Evolutionary conservation across 1,140 invertebrate genomes (phyloP).

Genomic region (Zaprionus nigranus): DNA sequence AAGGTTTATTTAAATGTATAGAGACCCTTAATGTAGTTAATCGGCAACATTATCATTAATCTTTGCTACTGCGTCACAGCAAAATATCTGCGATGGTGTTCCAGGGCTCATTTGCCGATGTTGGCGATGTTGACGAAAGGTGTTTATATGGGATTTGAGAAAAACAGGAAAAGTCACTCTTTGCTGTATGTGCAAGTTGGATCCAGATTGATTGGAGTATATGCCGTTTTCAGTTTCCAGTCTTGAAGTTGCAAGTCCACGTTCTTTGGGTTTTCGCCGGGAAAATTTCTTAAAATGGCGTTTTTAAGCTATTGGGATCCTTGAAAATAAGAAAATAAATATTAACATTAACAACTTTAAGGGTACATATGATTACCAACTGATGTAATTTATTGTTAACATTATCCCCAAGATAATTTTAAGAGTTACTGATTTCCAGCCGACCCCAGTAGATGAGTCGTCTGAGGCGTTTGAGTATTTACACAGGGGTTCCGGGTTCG

Average conservation of each 20-base stretch:
- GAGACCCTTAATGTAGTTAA: neutral
- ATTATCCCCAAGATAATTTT: no score
- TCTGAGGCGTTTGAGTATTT: no score
- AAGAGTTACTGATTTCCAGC: no score
- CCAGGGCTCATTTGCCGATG: conserved; percentile 47
- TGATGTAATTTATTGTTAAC: no score
- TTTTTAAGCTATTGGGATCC: conserved; percentile 40
- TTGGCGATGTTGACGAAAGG: conserved; percentile 51
- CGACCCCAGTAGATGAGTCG: no score
- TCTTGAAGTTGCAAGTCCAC: conserved; percentile 6
- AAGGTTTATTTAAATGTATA: neutral
- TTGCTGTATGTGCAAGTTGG: conserved; percentile 52
- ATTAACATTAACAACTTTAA: neutral
- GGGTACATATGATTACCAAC: no score
- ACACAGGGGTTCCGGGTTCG: no score
- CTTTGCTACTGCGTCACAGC: conserved; percentile 14
- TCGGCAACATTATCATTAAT: conserved; percentile 19
- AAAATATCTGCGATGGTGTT: conserved; percentile 30
- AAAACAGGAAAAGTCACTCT: conserved; percentile 64
- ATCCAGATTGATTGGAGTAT: conserved; percentile 30
- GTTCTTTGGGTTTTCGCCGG: conserved; percentile 33
- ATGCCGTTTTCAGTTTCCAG: conserved; percentile 31
- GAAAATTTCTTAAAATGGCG: conserved; percentile 36
- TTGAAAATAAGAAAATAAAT: conserved; percentile 23
- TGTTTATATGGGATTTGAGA: conserved; percentile 55